phyloP scores from a whole-genome alignment of 1,140 invertebrate species.

The Megathymus violae region DNA sequence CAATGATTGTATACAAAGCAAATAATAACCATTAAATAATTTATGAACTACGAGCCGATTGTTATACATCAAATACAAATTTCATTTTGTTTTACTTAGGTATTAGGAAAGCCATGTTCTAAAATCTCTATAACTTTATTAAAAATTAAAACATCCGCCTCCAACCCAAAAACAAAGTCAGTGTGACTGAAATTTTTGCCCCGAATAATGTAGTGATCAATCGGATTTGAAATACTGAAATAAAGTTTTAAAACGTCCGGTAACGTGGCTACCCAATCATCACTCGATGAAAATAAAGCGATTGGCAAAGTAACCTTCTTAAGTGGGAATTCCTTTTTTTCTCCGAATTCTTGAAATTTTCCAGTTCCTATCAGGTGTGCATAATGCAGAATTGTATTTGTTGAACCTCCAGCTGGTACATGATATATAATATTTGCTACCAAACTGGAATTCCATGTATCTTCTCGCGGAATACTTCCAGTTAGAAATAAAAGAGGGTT shows the following conservation, averaged over 20 bases:
- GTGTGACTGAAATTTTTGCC: slow-evolving; percentile 58
- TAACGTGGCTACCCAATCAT: slow-evolving; percentile 88
- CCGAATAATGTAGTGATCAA: slow-evolving; percentile 60
- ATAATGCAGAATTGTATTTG: slow-evolving; percentile 89
- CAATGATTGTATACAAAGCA: no score
- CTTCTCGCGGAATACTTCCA: slow-evolving; percentile 86
- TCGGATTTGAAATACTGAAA: slow-evolving; percentile 54
- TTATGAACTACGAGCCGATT: no score
- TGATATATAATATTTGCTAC: slow-evolving; percentile 88
- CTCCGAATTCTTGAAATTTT: slow-evolving; percentile 86
- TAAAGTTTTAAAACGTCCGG: slow-evolving; percentile 63
- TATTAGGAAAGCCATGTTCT: slow-evolving; percentile 40
- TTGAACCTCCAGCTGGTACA: slow-evolving; percentile 91
- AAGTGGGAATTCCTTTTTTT: slow-evolving; percentile 85
- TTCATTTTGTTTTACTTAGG: slow-evolving; percentile 45
- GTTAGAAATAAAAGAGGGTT: slow-evolving; percentile 86
- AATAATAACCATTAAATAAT: no score
- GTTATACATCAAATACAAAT: no score
- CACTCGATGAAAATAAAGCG: slow-evolving; percentile 86
- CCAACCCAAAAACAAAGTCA: slow-evolving; percentile 63
- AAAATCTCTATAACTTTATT: slow-evolving; percentile 57
- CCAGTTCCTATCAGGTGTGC: slow-evolving; percentile 85
- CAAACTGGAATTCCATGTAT: slow-evolving; percentile 81
- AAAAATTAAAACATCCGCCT: slow-evolving; percentile 52
- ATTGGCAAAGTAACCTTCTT: slow-evolving; percentile 86